Evolutionary conservation across 2,888 invertebrate genomes (phyloP).

Genomic region (Aphelenchoides bicaudatus): DNA sequence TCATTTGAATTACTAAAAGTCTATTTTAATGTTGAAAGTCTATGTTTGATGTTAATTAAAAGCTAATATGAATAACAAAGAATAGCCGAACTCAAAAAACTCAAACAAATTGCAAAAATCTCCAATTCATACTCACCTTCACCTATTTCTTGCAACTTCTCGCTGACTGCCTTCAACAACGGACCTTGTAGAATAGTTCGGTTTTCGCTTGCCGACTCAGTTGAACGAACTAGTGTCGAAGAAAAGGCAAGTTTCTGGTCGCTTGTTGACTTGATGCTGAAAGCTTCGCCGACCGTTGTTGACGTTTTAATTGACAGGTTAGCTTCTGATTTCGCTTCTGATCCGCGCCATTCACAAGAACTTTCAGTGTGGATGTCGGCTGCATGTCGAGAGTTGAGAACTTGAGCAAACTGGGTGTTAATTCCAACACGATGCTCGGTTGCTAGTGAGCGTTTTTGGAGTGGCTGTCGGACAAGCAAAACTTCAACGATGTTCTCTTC

Average conservation of each 20-base stretch:
- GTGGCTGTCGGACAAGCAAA: slow-evolving; percentile 27
- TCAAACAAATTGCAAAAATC: no score
- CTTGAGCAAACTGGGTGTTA: slow-evolving; percentile 21
- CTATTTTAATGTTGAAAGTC: no score
- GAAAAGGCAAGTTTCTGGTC: slow-evolving; percentile 1
- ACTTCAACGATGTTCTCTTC: slow-evolving; percentile 25
- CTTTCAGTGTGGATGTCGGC: slow-evolving; percentile 23
- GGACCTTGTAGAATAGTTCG: neutral
- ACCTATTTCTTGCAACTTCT: no score
- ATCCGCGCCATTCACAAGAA: slow-evolving; percentile 23
- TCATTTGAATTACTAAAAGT: no score
- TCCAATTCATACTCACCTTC: no score
- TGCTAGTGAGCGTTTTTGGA: slow-evolving; percentile 18
- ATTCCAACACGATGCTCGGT: slow-evolving; percentile 31
- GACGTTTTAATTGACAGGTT: no score
- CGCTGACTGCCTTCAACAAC: slow-evolving; percentile 30
- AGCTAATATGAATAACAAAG: no score
- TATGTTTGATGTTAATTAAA: no score
- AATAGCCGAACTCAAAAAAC: no score
- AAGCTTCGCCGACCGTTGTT: slow-evolving; percentile 7
- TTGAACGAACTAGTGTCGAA: neutral
- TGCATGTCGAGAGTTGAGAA: slow-evolving; percentile 27
- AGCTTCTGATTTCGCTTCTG: slow-evolving; percentile 18
- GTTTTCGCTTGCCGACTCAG: neutral
- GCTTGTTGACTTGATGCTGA: slow-evolving; percentile 11